phyloP scores from a whole-genome alignment of 2,888 invertebrate species.

The Cataglyphis cursor region DNA sequence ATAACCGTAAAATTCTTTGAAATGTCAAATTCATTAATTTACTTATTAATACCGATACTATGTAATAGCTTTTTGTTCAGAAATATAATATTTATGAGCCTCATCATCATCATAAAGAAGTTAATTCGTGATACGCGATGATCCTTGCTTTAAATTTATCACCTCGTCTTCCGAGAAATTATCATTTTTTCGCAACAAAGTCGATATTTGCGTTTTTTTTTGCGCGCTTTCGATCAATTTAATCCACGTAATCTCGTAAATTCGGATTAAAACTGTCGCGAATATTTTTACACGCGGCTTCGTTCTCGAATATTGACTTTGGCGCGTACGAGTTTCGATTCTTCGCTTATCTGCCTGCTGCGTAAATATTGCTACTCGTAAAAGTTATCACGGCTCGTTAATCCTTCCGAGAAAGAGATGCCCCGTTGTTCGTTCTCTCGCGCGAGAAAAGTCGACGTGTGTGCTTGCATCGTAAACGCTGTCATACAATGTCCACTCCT shows the following conservation, averaged over 20 bases:
- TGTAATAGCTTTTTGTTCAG: background rate
- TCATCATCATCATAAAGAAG: constrained; percentile 29
- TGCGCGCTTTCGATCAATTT: constrained; percentile 7
- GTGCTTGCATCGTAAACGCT: background rate
- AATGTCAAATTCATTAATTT: constrained; percentile 19
- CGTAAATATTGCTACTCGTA: constrained; percentile 48
- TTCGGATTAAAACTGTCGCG: constrained; percentile 20
- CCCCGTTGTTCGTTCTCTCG: constrained; percentile 10
- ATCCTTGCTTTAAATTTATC: constrained; percentile 29
- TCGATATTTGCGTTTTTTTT: constrained; percentile 10
- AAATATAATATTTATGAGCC: constrained; percentile 15
- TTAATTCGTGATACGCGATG: background rate
- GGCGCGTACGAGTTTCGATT: constrained; percentile 31
- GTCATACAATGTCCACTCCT: constrained; percentile 9
- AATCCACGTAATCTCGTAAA: constrained; percentile 33
- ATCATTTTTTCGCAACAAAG: background rate
- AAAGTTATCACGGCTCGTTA: constrained; percentile 48
- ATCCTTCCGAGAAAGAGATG: constrained; percentile 40
- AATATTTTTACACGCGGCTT: constrained; percentile 9
- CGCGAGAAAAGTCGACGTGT: background rate
- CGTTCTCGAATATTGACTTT: constrained; percentile 35
- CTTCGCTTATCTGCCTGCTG: constrained; percentile 39
- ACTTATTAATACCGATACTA: background rate
- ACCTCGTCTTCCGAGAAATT: background rate
- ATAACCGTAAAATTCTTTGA: background rate